These are phyloP conservation scores for Premnoplex brunnescens DNA, from an alignment of 2,797 vertebrate species.

Conservation along the genomic window DNA sequence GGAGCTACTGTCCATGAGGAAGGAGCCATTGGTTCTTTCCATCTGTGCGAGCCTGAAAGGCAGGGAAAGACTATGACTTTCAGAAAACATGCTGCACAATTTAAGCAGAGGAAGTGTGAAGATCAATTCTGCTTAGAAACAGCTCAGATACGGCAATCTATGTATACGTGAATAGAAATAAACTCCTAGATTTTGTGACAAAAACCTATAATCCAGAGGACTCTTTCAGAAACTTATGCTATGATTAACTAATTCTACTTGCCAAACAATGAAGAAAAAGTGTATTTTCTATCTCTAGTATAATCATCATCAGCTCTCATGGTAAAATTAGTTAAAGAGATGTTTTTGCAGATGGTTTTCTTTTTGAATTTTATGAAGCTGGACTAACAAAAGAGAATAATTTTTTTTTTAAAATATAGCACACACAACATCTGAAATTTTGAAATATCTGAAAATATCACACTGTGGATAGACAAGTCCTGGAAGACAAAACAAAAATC, in stretches of 20 bases:
- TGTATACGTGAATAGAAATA: not conserved
- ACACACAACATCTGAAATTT: constrained; percentile 20
- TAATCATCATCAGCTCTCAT: constrained; percentile 15
- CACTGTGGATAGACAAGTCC: not conserved
- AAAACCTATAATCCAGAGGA: not conserved
- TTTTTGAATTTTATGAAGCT: constrained; percentile 24
- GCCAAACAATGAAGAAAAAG: not conserved
- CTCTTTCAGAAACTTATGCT: not conserved
- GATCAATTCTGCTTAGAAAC: not conserved
- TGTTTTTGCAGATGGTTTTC: constrained; percentile 41
- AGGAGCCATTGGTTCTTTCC: constrained; percentile 93
- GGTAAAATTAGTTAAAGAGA: constrained; percentile 45
- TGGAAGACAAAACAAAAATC: not conserved
- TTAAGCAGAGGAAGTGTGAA: not conserved
- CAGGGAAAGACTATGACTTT: not conserved
- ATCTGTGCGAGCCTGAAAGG: constrained; percentile 90
- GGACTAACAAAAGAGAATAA: constrained; percentile 11
- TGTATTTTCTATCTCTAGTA: not conserved
- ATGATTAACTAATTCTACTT: constrained; percentile 32
- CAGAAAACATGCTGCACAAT: not conserved
- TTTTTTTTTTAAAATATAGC: not conserved
- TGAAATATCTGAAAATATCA: not conserved
- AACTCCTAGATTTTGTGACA: not conserved
- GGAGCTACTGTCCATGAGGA: constrained; percentile 95
- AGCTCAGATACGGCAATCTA: not conserved